Percentiles rank a stretch among this genome's conserved stretches.
Conservation (phyloP, 2,888 invertebrate species). For the Argyra leucocephala region DNA sequence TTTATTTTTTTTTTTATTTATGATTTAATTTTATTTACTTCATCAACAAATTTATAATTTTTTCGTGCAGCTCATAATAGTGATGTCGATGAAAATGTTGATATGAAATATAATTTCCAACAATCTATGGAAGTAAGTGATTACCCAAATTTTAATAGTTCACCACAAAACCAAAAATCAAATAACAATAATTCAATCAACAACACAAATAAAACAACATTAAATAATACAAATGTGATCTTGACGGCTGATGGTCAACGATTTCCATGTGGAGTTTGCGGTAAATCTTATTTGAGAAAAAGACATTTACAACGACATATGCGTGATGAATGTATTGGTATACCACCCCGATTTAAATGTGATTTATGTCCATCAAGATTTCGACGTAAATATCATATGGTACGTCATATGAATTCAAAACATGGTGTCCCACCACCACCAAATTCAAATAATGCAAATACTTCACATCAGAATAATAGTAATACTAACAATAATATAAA, state of each 20-base stretch:
- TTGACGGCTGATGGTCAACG: conserved; percentile 32
- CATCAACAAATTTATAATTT: neutral
- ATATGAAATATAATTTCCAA: conserved; percentile 26
- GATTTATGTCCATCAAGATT: conserved; percentile 45
- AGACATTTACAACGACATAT: conserved; percentile 52
- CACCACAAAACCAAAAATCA: neutral
- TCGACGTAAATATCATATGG: conserved; percentile 47
- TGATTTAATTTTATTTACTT: conserved; percentile 9
- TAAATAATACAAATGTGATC: neutral
- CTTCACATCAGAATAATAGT: conserved; percentile 17
- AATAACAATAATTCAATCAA: neutral
- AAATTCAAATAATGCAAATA: conserved; percentile 31
- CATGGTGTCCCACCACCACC: conserved; percentile 39
- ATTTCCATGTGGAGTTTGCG: conserved; percentile 49
- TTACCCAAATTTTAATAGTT: conserved; percentile 9
- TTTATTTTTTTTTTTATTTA: conserved; percentile 16
- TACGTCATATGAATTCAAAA: conserved; percentile 44
- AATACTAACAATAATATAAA: conserved; percentile 17
- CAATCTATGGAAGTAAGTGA: conserved; percentile 23
- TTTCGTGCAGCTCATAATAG: neutral
- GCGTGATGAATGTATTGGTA: conserved; percentile 47
- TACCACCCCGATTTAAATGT: conserved; percentile 47
- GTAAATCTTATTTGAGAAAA: conserved; percentile 51
- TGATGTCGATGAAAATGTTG: conserved; percentile 11
- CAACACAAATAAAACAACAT: neutral